A percentile compares a stretch with the other conserved stretches of the same genome.
Evolutionary conservation across 2,797 vertebrate genomes (phyloP).

Genomic region (Denticeps clupeoides): DNA sequence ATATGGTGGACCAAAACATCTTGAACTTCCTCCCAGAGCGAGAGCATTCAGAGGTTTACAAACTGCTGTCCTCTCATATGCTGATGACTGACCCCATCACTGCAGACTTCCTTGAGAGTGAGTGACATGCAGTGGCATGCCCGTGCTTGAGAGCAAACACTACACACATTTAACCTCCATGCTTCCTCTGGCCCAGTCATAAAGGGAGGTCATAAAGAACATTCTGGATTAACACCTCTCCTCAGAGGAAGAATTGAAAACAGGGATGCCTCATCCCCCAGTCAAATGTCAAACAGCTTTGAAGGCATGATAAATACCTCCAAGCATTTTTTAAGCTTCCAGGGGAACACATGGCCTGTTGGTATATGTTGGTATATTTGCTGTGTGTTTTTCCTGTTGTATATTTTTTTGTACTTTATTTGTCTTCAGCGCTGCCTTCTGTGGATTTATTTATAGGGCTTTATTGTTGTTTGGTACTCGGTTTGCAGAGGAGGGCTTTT

Average conservation of each 20-base stretch:
- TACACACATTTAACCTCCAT: background rate
- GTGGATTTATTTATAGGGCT: background rate
- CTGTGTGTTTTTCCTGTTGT: constrained; percentile 1
- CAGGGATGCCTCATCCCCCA: too few species aligned
- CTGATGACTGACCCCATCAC: constrained; percentile 67
- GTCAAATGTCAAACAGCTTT: too few species aligned
- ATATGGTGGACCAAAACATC: constrained; percentile 90
- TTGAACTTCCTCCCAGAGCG: constrained; percentile 83
- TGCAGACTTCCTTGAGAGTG: constrained; percentile 72
- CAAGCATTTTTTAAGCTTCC: too few species aligned
- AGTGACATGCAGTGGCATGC: constrained; percentile 39
- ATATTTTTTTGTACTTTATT: background rate
- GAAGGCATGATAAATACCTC: too few species aligned
- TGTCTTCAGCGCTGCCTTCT: background rate
- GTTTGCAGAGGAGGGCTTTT: background rate
- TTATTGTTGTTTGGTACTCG: background rate
- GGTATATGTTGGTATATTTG: too few species aligned
- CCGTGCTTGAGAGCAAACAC: too few species aligned
- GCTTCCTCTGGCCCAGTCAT: too few species aligned
- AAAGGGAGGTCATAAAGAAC: too few species aligned
- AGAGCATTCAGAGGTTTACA: constrained; percentile 80
- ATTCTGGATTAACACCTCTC: too few species aligned
- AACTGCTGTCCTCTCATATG: constrained; percentile 71
- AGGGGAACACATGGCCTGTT: too few species aligned
- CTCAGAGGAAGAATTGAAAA: too few species aligned